phyloP scores from a whole-genome alignment of 2,113 vertebrate species.

The Aepyceros melampus region DNA sequence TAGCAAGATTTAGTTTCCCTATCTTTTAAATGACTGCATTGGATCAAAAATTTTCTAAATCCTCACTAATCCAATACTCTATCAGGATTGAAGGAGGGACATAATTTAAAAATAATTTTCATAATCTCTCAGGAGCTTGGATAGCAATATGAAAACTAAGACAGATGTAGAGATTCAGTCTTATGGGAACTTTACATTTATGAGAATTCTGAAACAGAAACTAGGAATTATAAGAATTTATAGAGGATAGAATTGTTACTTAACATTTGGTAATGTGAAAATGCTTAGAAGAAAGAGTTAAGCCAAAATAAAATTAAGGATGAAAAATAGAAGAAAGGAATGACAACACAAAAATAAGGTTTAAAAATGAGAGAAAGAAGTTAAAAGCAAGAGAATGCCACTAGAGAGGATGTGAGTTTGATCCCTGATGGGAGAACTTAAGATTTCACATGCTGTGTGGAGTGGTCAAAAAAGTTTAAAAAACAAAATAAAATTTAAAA shows the following conservation, averaged over 20 bases:
- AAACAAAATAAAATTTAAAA: background rate
- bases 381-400: background rate
- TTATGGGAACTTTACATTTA: background rate
- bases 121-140: background rate
- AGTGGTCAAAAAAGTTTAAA: background rate
- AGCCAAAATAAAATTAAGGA: background rate
- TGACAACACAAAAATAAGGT: background rate
- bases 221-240: background rate
- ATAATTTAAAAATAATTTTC: background rate
- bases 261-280: background rate
- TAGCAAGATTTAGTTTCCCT: background rate
- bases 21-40: background rate
- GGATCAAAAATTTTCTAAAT: background rate
- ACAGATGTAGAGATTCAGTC: background rate
- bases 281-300: background rate
- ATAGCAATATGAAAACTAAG: background rate
- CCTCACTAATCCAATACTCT: background rate
- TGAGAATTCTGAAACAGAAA: background rate
- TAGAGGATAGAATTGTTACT: background rate
- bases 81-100: background rate
- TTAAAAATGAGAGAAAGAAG: background rate
- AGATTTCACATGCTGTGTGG: background rate
- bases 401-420: background rate
- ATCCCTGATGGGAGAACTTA: background rate
- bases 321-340: background rate